Base-by-base conservation (phyloP, 1,140 invertebrate genomes). In the Centruroides sculpturatus region DNA sequence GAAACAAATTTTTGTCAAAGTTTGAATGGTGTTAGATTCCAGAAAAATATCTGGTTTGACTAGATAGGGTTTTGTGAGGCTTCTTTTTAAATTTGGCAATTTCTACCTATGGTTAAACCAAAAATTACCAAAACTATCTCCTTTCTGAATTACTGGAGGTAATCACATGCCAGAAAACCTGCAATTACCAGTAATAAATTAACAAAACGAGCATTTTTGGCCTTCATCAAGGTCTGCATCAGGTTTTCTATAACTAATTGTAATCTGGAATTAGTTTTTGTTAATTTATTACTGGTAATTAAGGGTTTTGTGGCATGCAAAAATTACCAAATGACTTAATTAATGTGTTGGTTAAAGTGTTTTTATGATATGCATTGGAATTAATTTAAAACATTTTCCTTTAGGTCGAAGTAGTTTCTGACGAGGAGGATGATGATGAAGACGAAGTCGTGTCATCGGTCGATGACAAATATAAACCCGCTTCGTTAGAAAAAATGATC, bases 401-500 rank as follows among this genome's bases (percentile, higher is more conserved):
- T 53, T 59, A 76, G 73, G 74, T 75, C 52, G 76, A 78, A 63
- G 74, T 75, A 41, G 60, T 76, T 47, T 86, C 75, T 5, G 77
- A 78, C 66, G 75, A 87, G 64, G 86, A 89, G 66, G 90, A 94
- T 64, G 87, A 89, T 62, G 85, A 87, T 61, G 85, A 84, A 65
- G 83, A 85, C 59, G 81, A 84, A 23, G 77, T 82, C 3, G 69
- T 77, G 4, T 70, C 78, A 54, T 69, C 82, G 0, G 61, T 65
- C 8, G 79, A 82, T 23, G 85, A 86, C 63, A 91, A 91, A 71
- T 82, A 89, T 59, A 82, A 89, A 66, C 89, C 90, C 0, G 85
- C 87, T 3, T 91, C 91, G 0, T 74, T 95, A n/a, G 92, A 94
- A 72, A 95, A 95, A 76, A 95, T 95, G 92, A 91, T 96, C 55